Base-by-base conservation (phyloP, 2,888 invertebrate genomes). In the Melitaea athalia region DNA sequence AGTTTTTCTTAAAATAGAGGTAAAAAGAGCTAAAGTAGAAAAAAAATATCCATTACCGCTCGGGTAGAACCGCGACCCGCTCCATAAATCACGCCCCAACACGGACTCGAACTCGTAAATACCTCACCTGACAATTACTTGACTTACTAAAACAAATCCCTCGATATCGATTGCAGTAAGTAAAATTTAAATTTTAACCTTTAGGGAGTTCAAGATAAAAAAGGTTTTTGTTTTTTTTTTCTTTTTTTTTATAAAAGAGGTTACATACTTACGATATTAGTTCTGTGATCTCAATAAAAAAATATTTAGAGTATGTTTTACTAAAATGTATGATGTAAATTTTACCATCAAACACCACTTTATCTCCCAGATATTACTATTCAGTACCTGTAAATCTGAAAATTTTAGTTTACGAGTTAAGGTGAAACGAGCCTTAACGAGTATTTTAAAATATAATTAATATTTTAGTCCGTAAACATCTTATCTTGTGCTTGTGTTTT, bases 71-170 rank as follows among this genome's bases (percentile, higher is more conserved):
- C 38, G 53, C 38, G 50, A 67, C 50, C 43, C 65, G 61, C 12
- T 57, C 17, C 45, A 67, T 67, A 69, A 72, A 72, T 71, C 66
- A 67, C 64, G 63, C 60, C 50, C 42, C 61, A 47, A 65, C 70
- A 61, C 67, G 61, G 60, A 63, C 60, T 72, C 68, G 66, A 72
- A 71, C 67, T 63, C 49, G 74, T 77, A 77, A 77, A 77, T 76
- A 77, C 70, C 69, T 76, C 74, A 75, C 67, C 75, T 77, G 78
- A 77, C 78, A 78, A 78, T 78, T 78, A 78, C 75, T 74, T 74
- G 74, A 75, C 72, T 76, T 73, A 72, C 73, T 73, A 65, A 72
- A 72, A 64, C 70, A 73, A 72, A 73, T 72, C 57, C 66, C 57
- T 59, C 55, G 47, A 42, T 33, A 49, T 69, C 65, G 55, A 45